Base-by-base conservation (phyloP, 2,888 invertebrate genomes). In the Zhuqinia jingwanae region DNA sequence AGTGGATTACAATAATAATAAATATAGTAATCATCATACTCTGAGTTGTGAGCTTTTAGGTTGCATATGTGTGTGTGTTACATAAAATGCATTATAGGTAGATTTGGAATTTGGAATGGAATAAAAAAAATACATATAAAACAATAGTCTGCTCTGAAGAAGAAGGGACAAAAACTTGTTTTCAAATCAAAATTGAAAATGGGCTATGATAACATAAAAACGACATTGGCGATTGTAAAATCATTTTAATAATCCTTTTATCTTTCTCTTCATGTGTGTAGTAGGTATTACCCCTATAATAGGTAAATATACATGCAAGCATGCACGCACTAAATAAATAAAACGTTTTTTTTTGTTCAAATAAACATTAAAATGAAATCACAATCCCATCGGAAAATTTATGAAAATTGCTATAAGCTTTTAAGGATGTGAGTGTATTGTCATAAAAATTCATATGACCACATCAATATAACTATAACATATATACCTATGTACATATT, bases 131-230 rank as follows among this genome's bases (percentile, higher is more conserved):
- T 50, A 50, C n/a, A n/a, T n/a, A n/a, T n/a, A n/a, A n/a, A n/a
- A n/a, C n/a, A n/a, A n/a, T n/a, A n/a, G n/a, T n/a, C n/a, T n/a
- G n/a, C n/a, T n/a, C 36, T 36, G 36, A 6, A 65, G 17, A 36
- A 27, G 22, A 2, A 60, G 13, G 2, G 60, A 60, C 25, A 60
- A 65, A 65, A 65, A 65, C 65, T 65, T 20, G 65, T 65, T 65
- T 65, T 65, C 17, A 65, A 42, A 65, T 65, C 65, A n/a, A 63
- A 58, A 60, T 60, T 30, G 60, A 60, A 65, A 65, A 65, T 42
- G 65, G 65, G 42, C 36, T 42, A 65, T 65, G 65, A 65, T 63
- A 36, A 30, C 36, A 63, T 13, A 63, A 15, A 63, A 30, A 36
- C 2, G 15, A 36, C 63, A n/a, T 15, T 15, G 15, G 30, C 17